These are phyloP conservation scores for Oscheius sp. DNA, from an alignment of 2,888 invertebrate species.

Conservation along the genomic window DNA sequence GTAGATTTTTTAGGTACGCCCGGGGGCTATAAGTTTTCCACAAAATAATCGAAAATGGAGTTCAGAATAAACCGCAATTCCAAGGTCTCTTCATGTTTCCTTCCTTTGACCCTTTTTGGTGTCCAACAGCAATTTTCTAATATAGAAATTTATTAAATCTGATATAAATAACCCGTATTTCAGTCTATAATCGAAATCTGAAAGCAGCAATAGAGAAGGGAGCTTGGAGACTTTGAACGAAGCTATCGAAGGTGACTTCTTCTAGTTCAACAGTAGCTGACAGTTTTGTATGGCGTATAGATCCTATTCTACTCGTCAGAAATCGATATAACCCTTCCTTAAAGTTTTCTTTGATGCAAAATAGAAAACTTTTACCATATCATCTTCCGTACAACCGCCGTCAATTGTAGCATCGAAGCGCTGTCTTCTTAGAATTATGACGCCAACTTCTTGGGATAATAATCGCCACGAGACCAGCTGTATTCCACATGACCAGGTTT, in stretches of 20 bases:
- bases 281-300: constrained; percentile 7
- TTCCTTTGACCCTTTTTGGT: no score
- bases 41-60: no score
- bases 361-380: background rate
- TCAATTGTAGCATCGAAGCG: no score
- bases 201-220: constrained; percentile 21
- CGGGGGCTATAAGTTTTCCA: no score
- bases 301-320: no score
- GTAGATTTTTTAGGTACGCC: no score
- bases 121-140: no score
- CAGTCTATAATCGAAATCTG: background rate
- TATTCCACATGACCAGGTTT: constrained; percentile 20
- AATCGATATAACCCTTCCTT: background rate
- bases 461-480: constrained; percentile 33
- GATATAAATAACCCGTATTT: background rate
- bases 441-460: background rate
- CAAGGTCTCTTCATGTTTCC: no score
- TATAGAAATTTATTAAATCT: no score
- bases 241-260: background rate
- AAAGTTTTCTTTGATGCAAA: background rate
- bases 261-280: constrained; percentile 11
- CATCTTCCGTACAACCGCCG: background rate
- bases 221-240: background rate
- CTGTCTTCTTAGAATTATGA: constrained; percentile 20
- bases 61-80: no score